A percentile compares a stretch with the other conserved stretches of the same genome.
Conservation (phyloP, 1,140 invertebrate species). For the Tyrophagus putrescentiae region DNA sequence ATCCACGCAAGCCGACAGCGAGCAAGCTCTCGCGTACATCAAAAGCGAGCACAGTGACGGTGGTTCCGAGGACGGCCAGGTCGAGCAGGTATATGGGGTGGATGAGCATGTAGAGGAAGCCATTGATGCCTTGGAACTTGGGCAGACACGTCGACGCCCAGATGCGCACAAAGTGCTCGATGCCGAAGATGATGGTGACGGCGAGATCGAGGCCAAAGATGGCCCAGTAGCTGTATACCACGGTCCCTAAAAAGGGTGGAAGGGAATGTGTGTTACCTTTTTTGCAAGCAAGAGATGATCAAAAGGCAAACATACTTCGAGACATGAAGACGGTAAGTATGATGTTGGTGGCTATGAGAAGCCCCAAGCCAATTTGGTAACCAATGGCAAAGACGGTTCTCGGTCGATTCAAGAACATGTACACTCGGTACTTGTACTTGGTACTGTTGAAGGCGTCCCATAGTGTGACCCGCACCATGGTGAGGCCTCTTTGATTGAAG, state of each 20-base stretch:
- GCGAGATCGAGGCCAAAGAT: not conserved
- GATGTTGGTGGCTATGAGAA: not conserved
- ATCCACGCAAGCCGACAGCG: constrained; percentile 8
- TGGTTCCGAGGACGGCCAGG: not conserved
- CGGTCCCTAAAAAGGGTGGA: too few relatives aligned
- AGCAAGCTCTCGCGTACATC: not conserved
- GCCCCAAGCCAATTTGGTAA: not conserved
- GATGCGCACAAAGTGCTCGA: not conserved
- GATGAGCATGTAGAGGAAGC: not conserved
- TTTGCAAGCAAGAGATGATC: too few relatives aligned
- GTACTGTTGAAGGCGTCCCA: constrained; percentile 1
- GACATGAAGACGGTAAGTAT: not conserved
- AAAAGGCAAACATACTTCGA: not conserved
- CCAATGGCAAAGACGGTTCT: not conserved
- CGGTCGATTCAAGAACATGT: constrained; percentile 4
- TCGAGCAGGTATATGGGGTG: not conserved
- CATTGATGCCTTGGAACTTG: not conserved
- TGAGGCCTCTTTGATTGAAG: too few relatives aligned
- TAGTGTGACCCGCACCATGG: too few relatives aligned
- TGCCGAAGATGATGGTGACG: not conserved
- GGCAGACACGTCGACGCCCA: not conserved
- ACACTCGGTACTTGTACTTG: not conserved
- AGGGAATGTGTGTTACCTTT: too few relatives aligned
- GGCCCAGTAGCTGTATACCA: too few relatives aligned
- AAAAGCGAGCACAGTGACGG: not conserved